Base-by-base conservation (phyloP, 2,113 vertebrate species). In the Bujurquina vittata region DNA sequence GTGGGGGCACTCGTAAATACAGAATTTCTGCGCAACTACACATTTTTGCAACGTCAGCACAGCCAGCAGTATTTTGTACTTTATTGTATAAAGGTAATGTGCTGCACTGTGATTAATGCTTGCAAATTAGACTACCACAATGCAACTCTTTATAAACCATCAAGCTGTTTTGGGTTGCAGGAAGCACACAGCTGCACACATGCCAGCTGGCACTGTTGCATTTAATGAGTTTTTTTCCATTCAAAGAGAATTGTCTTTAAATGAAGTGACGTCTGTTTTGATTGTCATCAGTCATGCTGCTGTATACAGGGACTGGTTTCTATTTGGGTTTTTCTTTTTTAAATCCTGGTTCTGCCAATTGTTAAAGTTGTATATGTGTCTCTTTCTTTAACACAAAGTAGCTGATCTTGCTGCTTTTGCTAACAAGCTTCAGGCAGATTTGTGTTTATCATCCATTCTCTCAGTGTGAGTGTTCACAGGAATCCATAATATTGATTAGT, bases 401-500 rank as follows among this genome's bases (percentile, higher is more conserved):
- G 79, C 76, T 77, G 72, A 80, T 88, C 46, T 60, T 61, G 81
- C 80, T 78, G 88, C 43, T 89, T 81, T 80, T 60, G 69, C 75
- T 75, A 60, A 67, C 35, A n/a, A 35, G 83, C 88, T 79, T 33
- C 5, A 35, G 33, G 55, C 77, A 76, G 43, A 76, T 60, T 77
- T 83, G 80, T 5, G 31, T 84, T 79, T 23, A 57, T 80, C 29
- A 60, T 52, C 80, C 58, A 26, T 74, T 26, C 5, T 33, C 62
- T 87, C 80, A 72, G n/a, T 20, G 3, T 2, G 29, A 80, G 81
- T 0, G 12, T 61, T 75, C 81, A 7, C 83, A 31, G 54, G 58
- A 74, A 88, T 88, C 87, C 26, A 81, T 84, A 57, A 52, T 43
- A 65, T 63, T 5, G 69, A 85, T 85, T 33, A 46, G 46, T 55